These are phyloP conservation scores for Lasioglossum malachurum DNA, from an alignment of 2,888 invertebrate species.

Conservation along the genomic window DNA sequence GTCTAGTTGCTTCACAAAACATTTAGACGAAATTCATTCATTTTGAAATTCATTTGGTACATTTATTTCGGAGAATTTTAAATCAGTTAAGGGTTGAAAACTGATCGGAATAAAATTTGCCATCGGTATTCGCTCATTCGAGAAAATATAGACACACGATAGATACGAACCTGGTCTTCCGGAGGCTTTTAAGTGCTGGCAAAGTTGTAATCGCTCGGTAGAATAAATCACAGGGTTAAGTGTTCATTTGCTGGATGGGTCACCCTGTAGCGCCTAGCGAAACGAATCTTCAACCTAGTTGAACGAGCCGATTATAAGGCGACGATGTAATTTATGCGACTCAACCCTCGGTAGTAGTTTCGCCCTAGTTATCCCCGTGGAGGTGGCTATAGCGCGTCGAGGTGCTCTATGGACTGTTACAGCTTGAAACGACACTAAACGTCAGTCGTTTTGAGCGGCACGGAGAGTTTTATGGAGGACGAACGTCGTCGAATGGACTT, in stretches of 20 bases:
- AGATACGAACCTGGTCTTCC: no score
- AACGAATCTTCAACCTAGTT: background rate
- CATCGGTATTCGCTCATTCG: no score
- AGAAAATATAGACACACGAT: no score
- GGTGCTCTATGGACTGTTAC: background rate
- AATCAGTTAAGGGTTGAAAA: no score
- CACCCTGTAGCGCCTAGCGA: background rate
- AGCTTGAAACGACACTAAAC: background rate
- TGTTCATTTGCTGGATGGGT: background rate
- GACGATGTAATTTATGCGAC: conserved; percentile 1
- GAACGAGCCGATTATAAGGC: background rate
- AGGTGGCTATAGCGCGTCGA: background rate
- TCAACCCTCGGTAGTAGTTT: background rate
- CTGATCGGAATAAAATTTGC: no score
- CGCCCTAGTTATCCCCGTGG: background rate
- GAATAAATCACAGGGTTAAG: background rate
- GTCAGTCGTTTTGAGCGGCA: background rate
- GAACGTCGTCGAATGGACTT: background rate
- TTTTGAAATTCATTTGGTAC: no score
- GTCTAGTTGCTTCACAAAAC: no score
- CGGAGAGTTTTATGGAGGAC: background rate
- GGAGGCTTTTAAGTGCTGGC: no score
- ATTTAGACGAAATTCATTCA: no score
- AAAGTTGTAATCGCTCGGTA: no score
- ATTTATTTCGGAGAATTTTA: no score